Evolutionary conservation across 2,888 invertebrate species (phyloP), one percentile per base, ranked within the genome.

Genomic region (Agonopterix arenella): DNA sequence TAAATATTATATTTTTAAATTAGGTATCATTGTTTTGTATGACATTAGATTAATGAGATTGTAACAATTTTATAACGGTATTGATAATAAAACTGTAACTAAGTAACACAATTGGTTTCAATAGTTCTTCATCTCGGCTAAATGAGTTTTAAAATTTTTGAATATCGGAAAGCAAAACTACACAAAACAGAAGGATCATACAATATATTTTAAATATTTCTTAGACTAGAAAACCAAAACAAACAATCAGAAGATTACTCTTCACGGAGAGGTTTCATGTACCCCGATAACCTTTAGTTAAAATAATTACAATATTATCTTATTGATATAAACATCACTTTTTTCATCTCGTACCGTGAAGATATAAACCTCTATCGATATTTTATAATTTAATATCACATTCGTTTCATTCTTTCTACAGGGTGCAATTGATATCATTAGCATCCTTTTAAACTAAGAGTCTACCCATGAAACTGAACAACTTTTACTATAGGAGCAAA

Each of bases 201-300:
- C 40, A 40, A 40, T 40, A 40, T 40, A 40, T 46, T 48, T 46
- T 45, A 42, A 46, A 53, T 44, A 36, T 43, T 68, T 65, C 68
- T 66, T 68, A 68, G 67, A 70, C 68, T 68, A 68, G 66, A 64
- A 60, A 60, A 57, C 58, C 55, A 56, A 53, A 38, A 51, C 55
- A 52, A 51, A 37, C 28, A 46, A 37, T 49, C 45, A 43, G 45
- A 46, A 49, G 47, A 42, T 50, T 49, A 18, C 41, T 50, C 28
- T 41, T 10, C 36, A 18, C 47, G 18, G 8, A 44, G 9, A 18
- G 18, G 16, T 44, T 18, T 8, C 13, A 43, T 40, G 10, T 40
- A 1, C 40, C 40, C 10, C 40, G 40, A 40, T 11, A 40, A 40
- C 40, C 40, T n/a, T 28, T 28, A 5, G 28, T 28, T 11, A 40